Conservation (phyloP, 2,888 invertebrate species). For the Protonemura montana region DNA sequence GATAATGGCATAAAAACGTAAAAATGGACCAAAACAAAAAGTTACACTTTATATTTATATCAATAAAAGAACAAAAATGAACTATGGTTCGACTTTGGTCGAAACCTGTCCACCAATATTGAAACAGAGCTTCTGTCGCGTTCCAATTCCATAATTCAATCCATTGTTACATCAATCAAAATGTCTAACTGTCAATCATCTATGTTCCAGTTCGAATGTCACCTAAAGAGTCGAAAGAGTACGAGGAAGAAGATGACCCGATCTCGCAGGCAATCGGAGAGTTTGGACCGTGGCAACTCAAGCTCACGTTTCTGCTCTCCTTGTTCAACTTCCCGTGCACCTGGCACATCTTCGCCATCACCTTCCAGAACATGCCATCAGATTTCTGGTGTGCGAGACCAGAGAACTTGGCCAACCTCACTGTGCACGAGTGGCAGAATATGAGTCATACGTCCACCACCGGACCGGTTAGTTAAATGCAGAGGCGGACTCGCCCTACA, state of each 20-base stretch:
- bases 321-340: slow-evolving; percentile 82
- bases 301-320: slow-evolving; percentile 76
- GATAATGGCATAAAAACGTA: too few relatives aligned
- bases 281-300: slow-evolving; percentile 79
- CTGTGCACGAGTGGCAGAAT: slow-evolving; percentile 70
- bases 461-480: slow-evolving; percentile 30
- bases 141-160: background rate
- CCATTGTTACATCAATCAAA: background rate
- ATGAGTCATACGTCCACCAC: slow-evolving; percentile 63
- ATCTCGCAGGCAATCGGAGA: slow-evolving; percentile 75
- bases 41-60: too few relatives aligned
- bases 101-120: too few relatives aligned
- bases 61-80: too few relatives aligned
- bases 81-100: too few relatives aligned
- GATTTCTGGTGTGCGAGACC: slow-evolving; percentile 77
- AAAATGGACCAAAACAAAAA: too few relatives aligned
- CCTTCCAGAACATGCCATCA: slow-evolving; percentile 73
- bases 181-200: background rate
- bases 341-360: slow-evolving; percentile 79
- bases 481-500: too few relatives aligned
- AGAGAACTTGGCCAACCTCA: slow-evolving; percentile 58
- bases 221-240: slow-evolving; percentile 29
- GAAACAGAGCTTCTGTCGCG: background rate
- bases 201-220: slow-evolving; percentile 31
- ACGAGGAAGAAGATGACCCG: slow-evolving; percentile 61